Percentiles rank a stretch among this genome's conserved stretches.
Evolutionary conservation across 2,113 vertebrate species (phyloP).

Genomic region (Clupea harengus): DNA sequence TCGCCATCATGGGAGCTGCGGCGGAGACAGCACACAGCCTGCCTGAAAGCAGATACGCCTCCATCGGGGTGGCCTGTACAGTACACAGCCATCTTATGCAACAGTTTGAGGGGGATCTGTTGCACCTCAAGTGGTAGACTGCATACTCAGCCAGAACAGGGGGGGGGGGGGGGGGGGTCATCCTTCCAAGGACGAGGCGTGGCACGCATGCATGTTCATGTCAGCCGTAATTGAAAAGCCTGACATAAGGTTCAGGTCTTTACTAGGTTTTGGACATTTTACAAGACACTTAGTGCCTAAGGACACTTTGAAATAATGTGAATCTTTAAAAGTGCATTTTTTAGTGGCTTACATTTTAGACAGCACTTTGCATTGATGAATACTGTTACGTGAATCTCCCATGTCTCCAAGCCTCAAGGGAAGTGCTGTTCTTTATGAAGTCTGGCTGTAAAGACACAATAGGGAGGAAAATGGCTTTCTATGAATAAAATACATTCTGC

Average conservation of each 20-base stretch:
- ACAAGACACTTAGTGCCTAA: background rate
- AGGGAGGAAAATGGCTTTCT: constrained; percentile 49
- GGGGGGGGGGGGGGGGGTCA: background rate
- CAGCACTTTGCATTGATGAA: constrained; percentile 1
- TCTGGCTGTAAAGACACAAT: constrained; percentile 34
- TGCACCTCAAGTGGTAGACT: constrained; percentile 25
- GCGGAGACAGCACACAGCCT: constrained; percentile 21
- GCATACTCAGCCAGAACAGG: background rate
- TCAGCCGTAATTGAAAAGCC: background rate
- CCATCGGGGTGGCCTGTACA: constrained; percentile 37
- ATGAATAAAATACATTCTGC: constrained; percentile 41
- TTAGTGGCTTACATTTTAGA: background rate
- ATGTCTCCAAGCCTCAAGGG: constrained; percentile 42
- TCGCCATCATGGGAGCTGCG: constrained; percentile 28
- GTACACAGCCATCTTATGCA: constrained; percentile 42
- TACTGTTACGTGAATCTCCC: background rate
- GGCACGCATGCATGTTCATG: background rate
- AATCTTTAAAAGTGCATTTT: background rate
- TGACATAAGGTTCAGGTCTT: background rate
- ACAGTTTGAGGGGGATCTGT: constrained; percentile 40
- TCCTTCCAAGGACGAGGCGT: background rate
- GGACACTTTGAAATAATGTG: background rate
- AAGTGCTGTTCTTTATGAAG: constrained; percentile 54
- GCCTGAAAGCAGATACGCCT: constrained; percentile 43
- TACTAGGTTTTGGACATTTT: background rate